phyloP scores from a whole-genome alignment of 2,888 invertebrate genomes.

The Lithodes maja region DNA sequence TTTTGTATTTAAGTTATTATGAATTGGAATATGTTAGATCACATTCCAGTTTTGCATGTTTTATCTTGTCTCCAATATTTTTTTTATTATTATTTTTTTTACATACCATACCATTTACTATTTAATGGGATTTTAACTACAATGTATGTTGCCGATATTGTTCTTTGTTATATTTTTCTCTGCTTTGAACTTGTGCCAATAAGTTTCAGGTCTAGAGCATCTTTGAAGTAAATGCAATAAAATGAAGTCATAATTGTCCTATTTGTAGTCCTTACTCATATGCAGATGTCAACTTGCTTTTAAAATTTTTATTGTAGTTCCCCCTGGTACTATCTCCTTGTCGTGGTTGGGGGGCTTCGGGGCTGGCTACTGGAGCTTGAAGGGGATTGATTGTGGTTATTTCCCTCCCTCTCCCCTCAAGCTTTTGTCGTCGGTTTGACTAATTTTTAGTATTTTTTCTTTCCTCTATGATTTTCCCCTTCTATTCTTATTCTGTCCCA shows the following conservation, averaged over 20 bases:
- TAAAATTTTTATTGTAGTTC: too few relatives aligned
- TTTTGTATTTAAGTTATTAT: background rate
- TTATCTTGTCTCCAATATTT: background rate
- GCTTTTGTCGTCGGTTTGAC: too few relatives aligned
- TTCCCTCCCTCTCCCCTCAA: too few relatives aligned
- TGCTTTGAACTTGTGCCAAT: slow-evolving; percentile 16
- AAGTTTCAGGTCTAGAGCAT: slow-evolving; percentile 11
- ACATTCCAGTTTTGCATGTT: slow-evolving; percentile 5
- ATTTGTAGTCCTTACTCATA: background rate
- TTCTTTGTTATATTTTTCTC: slow-evolving; percentile 3
- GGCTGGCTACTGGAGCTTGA: too few relatives aligned
- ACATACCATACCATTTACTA: background rate
- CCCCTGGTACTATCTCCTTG: too few relatives aligned
- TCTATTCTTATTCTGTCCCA: too few relatives aligned
- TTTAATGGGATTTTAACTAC: background rate
- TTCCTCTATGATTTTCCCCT: too few relatives aligned
- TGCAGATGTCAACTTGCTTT: background rate
- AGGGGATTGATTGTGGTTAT: too few relatives aligned
- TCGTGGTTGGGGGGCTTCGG: too few relatives aligned
- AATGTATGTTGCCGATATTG: background rate
- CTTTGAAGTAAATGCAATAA: slow-evolving; percentile 15
- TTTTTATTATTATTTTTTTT: background rate
- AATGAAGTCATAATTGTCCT: background rate
- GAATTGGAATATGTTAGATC: slow-evolving; percentile 1
- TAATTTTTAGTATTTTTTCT: too few relatives aligned